A percentile compares a stretch with the other conserved stretches of the same genome.
Conservation (phyloP, 2,888 invertebrate genomes). For the Odiellus spinosus region DNA sequence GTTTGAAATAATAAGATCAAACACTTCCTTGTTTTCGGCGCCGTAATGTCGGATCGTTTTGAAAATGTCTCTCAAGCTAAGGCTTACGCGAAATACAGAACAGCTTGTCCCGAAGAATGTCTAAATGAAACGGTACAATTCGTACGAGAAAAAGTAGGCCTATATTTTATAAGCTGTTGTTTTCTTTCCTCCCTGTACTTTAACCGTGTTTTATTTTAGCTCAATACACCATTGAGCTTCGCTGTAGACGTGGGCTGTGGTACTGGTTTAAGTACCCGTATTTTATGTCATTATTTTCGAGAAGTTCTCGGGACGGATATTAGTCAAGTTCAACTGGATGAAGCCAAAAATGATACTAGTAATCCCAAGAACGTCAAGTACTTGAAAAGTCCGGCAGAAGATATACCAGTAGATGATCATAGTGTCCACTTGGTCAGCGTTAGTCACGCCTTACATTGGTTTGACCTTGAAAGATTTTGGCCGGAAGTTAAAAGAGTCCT, state of each 20-base stretch:
- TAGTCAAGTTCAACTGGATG: conserved; percentile 29
- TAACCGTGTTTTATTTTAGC: no score
- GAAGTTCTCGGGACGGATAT: conserved; percentile 33
- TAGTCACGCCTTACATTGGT: conserved; percentile 34
- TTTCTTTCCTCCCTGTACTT: no score
- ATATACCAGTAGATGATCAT: conserved; percentile 13
- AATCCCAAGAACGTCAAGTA: no score
- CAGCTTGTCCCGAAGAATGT: conserved; percentile 5
- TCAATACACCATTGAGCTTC: no score
- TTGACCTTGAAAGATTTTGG: conserved; percentile 31
- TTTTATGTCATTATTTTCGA: conserved; percentile 30
- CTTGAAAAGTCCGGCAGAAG: conserved; percentile 24
- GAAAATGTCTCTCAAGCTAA: conserved; percentile 3
- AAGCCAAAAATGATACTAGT: conserved; percentile 25
- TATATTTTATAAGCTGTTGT: no score
- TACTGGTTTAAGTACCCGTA: conserved; percentile 33
- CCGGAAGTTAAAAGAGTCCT: conserved; percentile 30
- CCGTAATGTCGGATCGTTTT: no score
- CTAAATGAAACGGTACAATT: conserved; percentile 5
- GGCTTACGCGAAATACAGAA: conserved; percentile 9
- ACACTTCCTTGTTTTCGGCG: no score
- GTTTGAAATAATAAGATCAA: no score
- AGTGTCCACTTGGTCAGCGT: conserved; percentile 29
- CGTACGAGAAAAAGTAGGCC: conserved; percentile 8
- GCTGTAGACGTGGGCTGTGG: conserved; percentile 39